These are phyloP conservation scores for Calephelis virginiensis DNA, from an alignment of 1,140 invertebrate species.

Conservation along the genomic window DNA sequence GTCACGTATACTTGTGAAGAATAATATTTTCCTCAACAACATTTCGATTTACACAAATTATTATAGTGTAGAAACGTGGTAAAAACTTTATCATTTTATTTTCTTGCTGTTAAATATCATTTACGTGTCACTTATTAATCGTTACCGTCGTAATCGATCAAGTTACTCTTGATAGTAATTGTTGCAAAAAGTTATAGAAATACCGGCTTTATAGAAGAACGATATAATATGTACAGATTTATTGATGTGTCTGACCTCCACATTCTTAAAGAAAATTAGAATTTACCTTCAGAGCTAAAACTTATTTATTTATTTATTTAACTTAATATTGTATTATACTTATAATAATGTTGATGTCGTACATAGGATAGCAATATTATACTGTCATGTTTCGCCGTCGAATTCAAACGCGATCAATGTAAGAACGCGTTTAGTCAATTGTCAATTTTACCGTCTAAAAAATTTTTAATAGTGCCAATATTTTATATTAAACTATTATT, in stretches of 20 bases:
- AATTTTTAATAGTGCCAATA: no score
- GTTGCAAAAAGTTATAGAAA: conserved; percentile 17
- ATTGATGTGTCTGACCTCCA: conserved; percentile 2
- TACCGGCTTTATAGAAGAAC: conserved; percentile 8
- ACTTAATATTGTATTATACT: no score
- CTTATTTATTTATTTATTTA: no score
- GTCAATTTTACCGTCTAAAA: no score
- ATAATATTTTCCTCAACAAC: conserved; percentile 35
- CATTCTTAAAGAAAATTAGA: background rate
- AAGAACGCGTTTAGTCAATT: no score
- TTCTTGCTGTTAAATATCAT: conserved; percentile 25
- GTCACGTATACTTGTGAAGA: conserved; percentile 40
- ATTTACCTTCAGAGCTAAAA: background rate
- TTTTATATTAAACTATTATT: no score
- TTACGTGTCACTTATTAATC: conserved; percentile 27
- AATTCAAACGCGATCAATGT: no score
- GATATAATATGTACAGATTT: conserved; percentile 4
- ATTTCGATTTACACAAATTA: conserved; percentile 34
- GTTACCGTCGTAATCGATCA: conserved; percentile 24
- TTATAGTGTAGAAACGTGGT: background rate
- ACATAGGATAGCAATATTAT: no score
- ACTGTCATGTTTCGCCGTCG: no score
- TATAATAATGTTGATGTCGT: no score
- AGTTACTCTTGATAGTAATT: conserved; percentile 20
- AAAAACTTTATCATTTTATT: conserved; percentile 10